Evolutionary conservation across 1,140 invertebrate genomes (phyloP).

Genomic region (Scylla paramamosain): DNA sequence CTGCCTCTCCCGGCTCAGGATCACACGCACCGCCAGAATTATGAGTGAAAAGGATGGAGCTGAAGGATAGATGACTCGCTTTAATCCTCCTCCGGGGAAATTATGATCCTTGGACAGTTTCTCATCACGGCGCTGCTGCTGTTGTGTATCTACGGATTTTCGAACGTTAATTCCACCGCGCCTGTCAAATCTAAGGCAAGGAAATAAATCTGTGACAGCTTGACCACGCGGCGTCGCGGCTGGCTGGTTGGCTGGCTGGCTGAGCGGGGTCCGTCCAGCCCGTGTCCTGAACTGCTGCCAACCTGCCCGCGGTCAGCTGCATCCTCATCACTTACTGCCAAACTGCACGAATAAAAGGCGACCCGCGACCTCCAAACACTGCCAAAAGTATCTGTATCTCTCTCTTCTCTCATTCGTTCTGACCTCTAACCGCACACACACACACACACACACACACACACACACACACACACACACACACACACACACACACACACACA

Average conservation of each 20-base stretch:
- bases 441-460: too few relatives aligned
- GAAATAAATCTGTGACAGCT: conserved; percentile 18
- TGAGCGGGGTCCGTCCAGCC: too few relatives aligned
- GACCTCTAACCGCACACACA: too few relatives aligned
- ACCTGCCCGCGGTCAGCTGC: neutral
- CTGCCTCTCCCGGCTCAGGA: neutral
- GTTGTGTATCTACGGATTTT: neutral
- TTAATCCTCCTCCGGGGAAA: neutral
- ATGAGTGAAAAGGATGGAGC: neutral
- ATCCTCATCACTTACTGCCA: conserved; percentile 12
- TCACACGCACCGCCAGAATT: neutral
- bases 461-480: too few relatives aligned
- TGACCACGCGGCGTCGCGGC: neutral
- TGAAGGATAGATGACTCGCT: neutral
- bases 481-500: too few relatives aligned
- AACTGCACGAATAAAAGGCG: neutral
- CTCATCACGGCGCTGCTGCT: neutral
- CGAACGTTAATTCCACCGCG: neutral
- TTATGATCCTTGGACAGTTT: neutral
- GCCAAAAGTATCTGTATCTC: neutral
- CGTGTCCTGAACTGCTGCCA: neutral
- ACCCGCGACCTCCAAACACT: neutral
- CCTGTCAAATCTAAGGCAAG: neutral
- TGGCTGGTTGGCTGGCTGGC: too few relatives aligned
- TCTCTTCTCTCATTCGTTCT: too few relatives aligned